A percentile compares a stretch with the other conserved stretches of the same genome.
Evolutionary conservation across 1,140 invertebrate genomes (phyloP).

Genomic region (Lepidurus couesii): DNA sequence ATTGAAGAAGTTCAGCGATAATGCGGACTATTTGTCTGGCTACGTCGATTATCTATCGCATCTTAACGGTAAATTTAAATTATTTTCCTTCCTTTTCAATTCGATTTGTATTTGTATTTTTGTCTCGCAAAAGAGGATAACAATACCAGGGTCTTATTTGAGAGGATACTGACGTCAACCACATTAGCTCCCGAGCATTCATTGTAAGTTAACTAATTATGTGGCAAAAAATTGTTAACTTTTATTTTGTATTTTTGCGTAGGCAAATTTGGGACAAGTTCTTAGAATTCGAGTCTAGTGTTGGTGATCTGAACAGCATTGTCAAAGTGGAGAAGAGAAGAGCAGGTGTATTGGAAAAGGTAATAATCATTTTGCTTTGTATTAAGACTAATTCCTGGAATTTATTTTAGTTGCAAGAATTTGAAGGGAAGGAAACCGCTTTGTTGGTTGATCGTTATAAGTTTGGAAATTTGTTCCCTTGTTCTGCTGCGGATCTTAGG

Average conservation of each 20-base stretch:
- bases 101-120: slow-evolving; percentile 14
- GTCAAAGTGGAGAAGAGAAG: slow-evolving; percentile 94
- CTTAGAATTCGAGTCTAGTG: slow-evolving; percentile 96
- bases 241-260: slow-evolving; percentile 24
- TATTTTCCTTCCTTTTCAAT: neutral
- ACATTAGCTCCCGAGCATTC: slow-evolving; percentile 85
- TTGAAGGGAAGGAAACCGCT: slow-evolving; percentile 93
- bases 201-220: slow-evolving; percentile 56
- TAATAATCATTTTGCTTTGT: slow-evolving; percentile 42
- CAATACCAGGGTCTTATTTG: slow-evolving; percentile 95
- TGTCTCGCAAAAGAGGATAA: slow-evolving; percentile 78
- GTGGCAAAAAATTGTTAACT: slow-evolving; percentile 30
- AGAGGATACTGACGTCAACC: slow-evolving; percentile 90
- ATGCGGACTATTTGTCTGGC: slow-evolving; percentile 88
- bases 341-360: slow-evolving; percentile 83
- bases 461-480: slow-evolving; percentile 89
- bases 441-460: slow-evolving; percentile 92
- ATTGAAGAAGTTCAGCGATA: slow-evolving; percentile 90
- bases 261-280: slow-evolving; percentile 98
- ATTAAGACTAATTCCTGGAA: slow-evolving; percentile 23
- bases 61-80: slow-evolving; percentile 72
- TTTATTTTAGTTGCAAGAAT: slow-evolving; percentile 74
- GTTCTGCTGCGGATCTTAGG: slow-evolving; percentile 77
- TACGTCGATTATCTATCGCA: slow-evolving; percentile 97
- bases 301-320: slow-evolving; percentile 95